Evolutionary conservation across 64 coral and sea anemone genomes (phyloP).

Genomic region (Exaiptasia diaphana): DNA sequence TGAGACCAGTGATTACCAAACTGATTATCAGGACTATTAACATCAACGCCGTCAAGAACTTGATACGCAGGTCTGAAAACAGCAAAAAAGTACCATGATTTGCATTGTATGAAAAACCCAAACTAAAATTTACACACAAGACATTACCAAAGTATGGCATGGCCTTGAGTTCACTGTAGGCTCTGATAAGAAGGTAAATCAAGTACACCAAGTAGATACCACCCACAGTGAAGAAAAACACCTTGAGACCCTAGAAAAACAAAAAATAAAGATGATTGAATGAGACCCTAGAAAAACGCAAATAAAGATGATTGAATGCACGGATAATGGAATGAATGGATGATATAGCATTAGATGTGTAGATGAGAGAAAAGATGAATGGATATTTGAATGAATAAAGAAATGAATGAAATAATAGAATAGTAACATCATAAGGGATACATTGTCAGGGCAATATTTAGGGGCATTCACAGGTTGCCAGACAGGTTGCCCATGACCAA

Average conservation of each 20-base stretch:
- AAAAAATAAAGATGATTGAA: background rate
- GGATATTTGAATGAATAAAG: background rate
- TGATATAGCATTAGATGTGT: too few species aligned
- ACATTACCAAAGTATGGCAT: conserved; percentile 95
- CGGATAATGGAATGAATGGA: too few species aligned
- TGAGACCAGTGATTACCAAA: background rate
- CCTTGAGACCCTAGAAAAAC: conserved; percentile 81
- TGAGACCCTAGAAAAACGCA: too few species aligned
- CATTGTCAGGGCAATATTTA: too few species aligned
- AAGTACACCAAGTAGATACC: conserved; percentile 85
- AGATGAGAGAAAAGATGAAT: too few species aligned
- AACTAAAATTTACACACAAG: background rate
- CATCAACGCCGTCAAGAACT: conserved; percentile 96
- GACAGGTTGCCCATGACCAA: too few species aligned
- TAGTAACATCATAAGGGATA: too few species aligned
- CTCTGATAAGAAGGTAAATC: conserved; percentile 79
- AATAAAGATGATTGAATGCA: too few species aligned
- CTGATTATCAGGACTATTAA: conserved; percentile 84
- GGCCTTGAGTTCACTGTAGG: conserved; percentile 88
- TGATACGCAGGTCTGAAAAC: conserved; percentile 87
- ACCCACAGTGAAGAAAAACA: conserved; percentile 96
- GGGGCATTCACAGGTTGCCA: too few species aligned
- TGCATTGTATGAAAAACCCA: background rate
- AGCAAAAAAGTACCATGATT: background rate
- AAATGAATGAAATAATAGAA: too few species aligned